A percentile compares a stretch with the other conserved stretches of the same genome.
Conservation (phyloP, 2,888 invertebrate genomes). For the Amitus sp. region DNA sequence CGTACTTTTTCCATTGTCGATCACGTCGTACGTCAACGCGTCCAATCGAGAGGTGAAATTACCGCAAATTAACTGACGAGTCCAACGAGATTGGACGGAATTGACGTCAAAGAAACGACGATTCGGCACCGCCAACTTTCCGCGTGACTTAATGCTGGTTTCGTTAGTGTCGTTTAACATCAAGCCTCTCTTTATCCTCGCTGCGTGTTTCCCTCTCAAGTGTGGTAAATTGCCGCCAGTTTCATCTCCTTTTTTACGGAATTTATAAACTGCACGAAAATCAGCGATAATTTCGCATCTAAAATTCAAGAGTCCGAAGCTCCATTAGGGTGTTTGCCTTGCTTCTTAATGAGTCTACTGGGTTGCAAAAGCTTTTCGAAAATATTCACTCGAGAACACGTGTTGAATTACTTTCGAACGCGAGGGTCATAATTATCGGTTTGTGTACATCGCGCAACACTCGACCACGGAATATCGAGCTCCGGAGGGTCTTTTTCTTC, state of each 20-base stretch:
- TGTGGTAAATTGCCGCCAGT: background rate
- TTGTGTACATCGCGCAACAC: conserved; percentile 2
- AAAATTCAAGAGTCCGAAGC: background rate
- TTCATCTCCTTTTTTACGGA: conserved; percentile 4
- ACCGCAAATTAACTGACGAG: conserved; percentile 32
- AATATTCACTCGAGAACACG: conserved; percentile 2
- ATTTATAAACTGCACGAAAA: no score
- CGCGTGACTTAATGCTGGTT: conserved; percentile 38
- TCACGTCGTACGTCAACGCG: conserved; percentile 13
- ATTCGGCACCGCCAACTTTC: conserved; percentile 34
- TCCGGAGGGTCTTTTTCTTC: no score
- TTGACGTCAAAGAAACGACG: conserved; percentile 36
- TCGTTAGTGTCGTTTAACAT: conserved; percentile 17
- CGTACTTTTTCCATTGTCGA: conserved; percentile 33
- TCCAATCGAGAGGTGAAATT: conserved; percentile 33
- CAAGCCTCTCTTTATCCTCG: background rate
- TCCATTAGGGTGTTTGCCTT: no score
- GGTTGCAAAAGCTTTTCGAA: background rate
- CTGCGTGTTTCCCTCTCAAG: background rate
- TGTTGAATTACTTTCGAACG: conserved; percentile 1
- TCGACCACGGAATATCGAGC: background rate
- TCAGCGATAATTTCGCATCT: background rate
- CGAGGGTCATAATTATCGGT: background rate
- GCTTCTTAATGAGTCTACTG: no score
- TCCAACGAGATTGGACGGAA: conserved; percentile 32